Evolutionary conservation across 1,140 invertebrate species (phyloP).

Genomic region (Papilio machaon): DNA sequence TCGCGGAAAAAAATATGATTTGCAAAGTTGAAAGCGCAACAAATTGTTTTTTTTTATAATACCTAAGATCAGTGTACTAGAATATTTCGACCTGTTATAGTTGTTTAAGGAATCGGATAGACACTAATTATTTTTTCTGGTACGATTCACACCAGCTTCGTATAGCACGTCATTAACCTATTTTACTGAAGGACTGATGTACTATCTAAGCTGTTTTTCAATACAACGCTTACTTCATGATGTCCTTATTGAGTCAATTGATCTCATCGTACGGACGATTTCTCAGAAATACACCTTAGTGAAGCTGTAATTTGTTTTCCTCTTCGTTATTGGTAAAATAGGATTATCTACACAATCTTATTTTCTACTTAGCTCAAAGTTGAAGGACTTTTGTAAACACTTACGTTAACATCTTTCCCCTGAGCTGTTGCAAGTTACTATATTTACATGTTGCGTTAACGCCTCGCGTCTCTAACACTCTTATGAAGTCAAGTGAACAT

Average conservation of each 20-base stretch:
- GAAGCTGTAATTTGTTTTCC: no score
- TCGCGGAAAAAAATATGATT: slow-evolving; percentile 1
- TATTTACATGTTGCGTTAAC: slow-evolving; percentile 24
- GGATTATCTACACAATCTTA: no score
- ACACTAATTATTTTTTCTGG: no score
- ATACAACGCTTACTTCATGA: background rate
- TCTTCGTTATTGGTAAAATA: no score
- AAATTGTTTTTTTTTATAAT: slow-evolving; percentile 4
- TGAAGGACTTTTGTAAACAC: slow-evolving; percentile 8
- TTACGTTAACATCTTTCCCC: background rate
- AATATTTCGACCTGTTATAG: background rate
- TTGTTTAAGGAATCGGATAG: background rate
- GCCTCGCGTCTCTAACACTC: slow-evolving; percentile 10
- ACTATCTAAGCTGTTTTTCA: background rate
- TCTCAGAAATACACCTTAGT: background rate
- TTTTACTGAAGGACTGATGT: background rate
- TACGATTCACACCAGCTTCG: background rate
- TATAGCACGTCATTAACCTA: background rate
- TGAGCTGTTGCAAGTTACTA: background rate
- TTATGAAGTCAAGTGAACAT: slow-evolving; percentile 32
- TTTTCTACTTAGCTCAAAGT: background rate
- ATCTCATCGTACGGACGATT: background rate
- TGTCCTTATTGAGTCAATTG: background rate
- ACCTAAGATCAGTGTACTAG: background rate
- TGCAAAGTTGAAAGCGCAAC: background rate